These are phyloP conservation scores for Atrina japonica DNA, from an alignment of 2,888 invertebrate species.

Conservation along the genomic window DNA sequence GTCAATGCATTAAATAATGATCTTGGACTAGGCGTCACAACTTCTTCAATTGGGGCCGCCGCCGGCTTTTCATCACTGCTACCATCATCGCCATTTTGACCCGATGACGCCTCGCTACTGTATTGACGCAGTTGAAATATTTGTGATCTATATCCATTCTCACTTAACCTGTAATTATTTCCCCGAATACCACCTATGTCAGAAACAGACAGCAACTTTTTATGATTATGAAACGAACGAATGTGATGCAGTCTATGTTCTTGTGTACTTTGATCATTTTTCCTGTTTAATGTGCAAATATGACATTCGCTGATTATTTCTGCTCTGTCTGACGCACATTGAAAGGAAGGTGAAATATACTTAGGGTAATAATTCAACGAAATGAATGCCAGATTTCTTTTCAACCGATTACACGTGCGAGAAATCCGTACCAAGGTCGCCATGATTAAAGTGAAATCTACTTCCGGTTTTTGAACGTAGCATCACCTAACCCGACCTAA, in stretches of 20 bases:
- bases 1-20: conserved; percentile 84
- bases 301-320: background rate
- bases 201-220: too few species aligned
- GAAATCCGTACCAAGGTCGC: conserved; percentile 36
- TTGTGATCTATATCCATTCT: too few species aligned
- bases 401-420: conserved; percentile 35
- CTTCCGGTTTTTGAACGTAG: conserved; percentile 24
- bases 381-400: background rate
- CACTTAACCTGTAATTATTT: too few species aligned
- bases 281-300: background rate
- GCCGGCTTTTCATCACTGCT: background rate
- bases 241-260: conserved; percentile 8
- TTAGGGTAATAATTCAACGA: background rate
- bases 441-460: conserved; percentile 29
- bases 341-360: background rate
- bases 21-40: background rate
- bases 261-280: background rate
- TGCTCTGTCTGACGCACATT: background rate
- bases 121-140: too few species aligned
- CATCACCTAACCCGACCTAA: too few species aligned
- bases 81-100: too few species aligned
- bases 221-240: too few species aligned
- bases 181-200: too few species aligned
- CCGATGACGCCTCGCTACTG: too few species aligned
- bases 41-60: background rate